phyloP scores from a whole-genome alignment of 2,888 invertebrate genomes.

The Nudaria mundana region DNA sequence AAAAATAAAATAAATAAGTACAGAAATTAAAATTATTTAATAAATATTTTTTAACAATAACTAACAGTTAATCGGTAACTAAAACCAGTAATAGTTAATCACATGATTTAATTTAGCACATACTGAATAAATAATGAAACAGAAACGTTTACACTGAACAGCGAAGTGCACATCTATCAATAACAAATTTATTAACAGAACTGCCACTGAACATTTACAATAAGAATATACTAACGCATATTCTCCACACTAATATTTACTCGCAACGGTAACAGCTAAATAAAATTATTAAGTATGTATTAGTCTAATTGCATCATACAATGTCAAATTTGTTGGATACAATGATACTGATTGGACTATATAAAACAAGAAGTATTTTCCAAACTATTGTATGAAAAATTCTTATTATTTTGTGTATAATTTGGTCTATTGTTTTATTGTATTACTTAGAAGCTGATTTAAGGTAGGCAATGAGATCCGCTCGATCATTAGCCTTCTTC shows the following conservation, averaged over 20 bases:
- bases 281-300: slow-evolving; percentile 26
- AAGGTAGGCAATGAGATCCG: slow-evolving; percentile 96
- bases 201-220: slow-evolving; percentile 58
- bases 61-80: slow-evolving; percentile 51
- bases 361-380: slow-evolving; percentile 60
- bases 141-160: slow-evolving; percentile 41
- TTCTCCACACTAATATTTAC: slow-evolving; percentile 49
- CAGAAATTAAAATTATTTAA: slow-evolving; percentile 30
- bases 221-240: slow-evolving; percentile 33
- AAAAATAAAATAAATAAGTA: slow-evolving; percentile 1
- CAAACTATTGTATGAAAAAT: slow-evolving; percentile 62
- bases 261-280: slow-evolving; percentile 38
- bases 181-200: slow-evolving; percentile 72
- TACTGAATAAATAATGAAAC: slow-evolving; percentile 36
- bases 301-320: slow-evolving; percentile 42
- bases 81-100: slow-evolving; percentile 22
- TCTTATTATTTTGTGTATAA: slow-evolving; percentile 45
- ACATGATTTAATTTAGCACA: slow-evolving; percentile 19
- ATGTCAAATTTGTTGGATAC: slow-evolving; percentile 42
- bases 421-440: slow-evolving; percentile 61
- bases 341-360: slow-evolving; percentile 75
- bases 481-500: slow-evolving; percentile 96
- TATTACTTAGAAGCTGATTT: slow-evolving; percentile 90
- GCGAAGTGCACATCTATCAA: slow-evolving; percentile 36
- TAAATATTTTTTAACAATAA: slow-evolving; percentile 30